Conservation (phyloP, 1,140 invertebrate species). For the Mylabris phalerata region DNA sequence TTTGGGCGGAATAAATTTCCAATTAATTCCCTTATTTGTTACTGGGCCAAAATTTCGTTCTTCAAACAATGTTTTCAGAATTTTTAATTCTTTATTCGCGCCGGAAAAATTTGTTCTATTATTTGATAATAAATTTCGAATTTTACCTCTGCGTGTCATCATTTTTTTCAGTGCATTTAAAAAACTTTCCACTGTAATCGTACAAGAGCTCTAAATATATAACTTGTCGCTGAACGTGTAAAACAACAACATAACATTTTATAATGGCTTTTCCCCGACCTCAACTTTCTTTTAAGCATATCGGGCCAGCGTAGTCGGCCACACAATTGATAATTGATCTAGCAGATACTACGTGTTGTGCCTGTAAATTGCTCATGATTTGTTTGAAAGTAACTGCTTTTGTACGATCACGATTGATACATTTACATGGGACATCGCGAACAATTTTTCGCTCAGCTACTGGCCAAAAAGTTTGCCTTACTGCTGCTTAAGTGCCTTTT, state of each 20-base stretch:
- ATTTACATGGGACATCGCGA: constrained; percentile 17
- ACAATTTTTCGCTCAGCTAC: constrained; percentile 17
- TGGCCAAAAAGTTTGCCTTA: constrained; percentile 23
- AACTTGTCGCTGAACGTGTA: constrained; percentile 36
- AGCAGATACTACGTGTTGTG: constrained; percentile 6
- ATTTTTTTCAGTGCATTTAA: constrained; percentile 35
- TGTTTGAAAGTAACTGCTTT: constrained; percentile 18
- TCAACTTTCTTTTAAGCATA: constrained; percentile 3
- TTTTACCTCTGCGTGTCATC: constrained; percentile 22
- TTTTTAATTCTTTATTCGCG: constrained; percentile 8
- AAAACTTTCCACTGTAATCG: constrained; percentile 32
- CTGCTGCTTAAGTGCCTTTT: constrained; percentile 1
- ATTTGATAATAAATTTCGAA: constrained; percentile 25
- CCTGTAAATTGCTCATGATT: constrained; percentile 20
- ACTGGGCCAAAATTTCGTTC: background rate
- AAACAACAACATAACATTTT: constrained; percentile 35
- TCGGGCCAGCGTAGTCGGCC: constrained; percentile 32
- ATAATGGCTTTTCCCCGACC: constrained; percentile 9
- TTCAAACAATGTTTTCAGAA: background rate
- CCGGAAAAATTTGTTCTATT: constrained; percentile 31
- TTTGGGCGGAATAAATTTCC: constrained; percentile 1
- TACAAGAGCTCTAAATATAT: constrained; percentile 38
- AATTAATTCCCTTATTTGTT: background rate
- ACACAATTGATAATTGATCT: constrained; percentile 25
- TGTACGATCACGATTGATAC: background rate